Base-by-base conservation (phyloP, 2,888 invertebrate species). In the Cheilosia scutellata region DNA sequence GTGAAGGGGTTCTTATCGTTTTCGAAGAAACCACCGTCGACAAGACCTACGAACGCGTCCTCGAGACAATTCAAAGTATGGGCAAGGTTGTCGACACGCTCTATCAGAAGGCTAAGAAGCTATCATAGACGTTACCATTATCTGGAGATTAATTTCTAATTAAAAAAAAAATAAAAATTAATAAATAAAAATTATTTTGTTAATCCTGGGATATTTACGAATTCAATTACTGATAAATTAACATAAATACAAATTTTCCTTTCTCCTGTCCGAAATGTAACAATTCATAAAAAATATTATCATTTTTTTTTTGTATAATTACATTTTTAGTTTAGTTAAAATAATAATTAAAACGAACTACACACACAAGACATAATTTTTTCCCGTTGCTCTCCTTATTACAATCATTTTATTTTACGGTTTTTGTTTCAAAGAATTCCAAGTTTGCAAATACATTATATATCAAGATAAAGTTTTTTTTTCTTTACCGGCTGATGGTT, bases 1-100 rank as follows among this genome's bases (percentile, higher is more conserved):
- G 99, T 82, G 98, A 97, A 93, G 99, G 99, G 84, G 98, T 99
- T 68, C 94, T 99, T 87, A 98, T 99, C 90, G 98, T 99, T 49
- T 99, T 99, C 93, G 99, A 99, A 92, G 98, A 98, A 91, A 96
- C 96, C 77, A 95, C 96, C 58, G 95, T 97, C 79, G 99, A 99
- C 93, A 98, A 98, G 92, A 99, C 99, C 25, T 99, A 99, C 90
- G 98, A 98, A 94, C 97, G 97, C 90, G 98, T 99, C 76, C 94
- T 99, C 91, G 98, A 98, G 92, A 98, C 98, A 86, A 98, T 99
- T 92, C 98, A 98, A 92, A 98, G 97, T 93, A 98, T 99, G 98
- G 98, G 99, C 90, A 99, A 99, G 95, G 99, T 99, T 90, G 99
- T 99, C 89, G 99, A 99, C 93, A 98, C 99, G 68, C 95, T 99